Evolutionary conservation across 2,888 invertebrate genomes (phyloP).

Genomic region (Morpho helenor): DNA sequence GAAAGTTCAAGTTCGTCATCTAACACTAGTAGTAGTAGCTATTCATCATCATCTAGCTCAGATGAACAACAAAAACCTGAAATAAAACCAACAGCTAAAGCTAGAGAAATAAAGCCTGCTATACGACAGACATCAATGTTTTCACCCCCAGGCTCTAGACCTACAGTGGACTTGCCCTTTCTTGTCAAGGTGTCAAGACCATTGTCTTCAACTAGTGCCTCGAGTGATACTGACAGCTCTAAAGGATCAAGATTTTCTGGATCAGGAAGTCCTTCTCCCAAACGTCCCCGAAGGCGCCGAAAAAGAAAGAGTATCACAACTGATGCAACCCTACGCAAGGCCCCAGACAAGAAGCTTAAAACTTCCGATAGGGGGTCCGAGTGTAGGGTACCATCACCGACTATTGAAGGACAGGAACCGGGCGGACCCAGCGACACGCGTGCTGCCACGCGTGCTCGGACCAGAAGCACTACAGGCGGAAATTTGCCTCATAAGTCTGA

Average conservation of each 20-base stretch:
- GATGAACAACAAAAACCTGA: conserved; percentile 72
- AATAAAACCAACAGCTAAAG: conserved; percentile 62
- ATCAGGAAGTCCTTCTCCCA: conserved; percentile 62
- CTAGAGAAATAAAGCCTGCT: conserved; percentile 63
- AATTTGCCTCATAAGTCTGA: conserved; percentile 81
- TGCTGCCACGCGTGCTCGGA: conserved; percentile 81
- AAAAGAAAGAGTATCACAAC: conserved; percentile 59
- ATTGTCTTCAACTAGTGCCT: conserved; percentile 80
- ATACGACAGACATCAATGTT: conserved; percentile 58
- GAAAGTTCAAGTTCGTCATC: conserved; percentile 76
- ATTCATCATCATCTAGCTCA: conserved; percentile 80
- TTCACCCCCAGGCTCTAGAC: conserved; percentile 69
- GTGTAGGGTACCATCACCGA: conserved; percentile 84
- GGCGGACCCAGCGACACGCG: conserved; percentile 64
- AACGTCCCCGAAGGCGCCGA: conserved; percentile 63
- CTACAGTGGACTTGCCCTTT: conserved; percentile 86
- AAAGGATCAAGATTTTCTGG: conserved; percentile 60
- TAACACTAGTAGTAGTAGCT: conserved; percentile 75
- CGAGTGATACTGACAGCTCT: conserved; percentile 80
- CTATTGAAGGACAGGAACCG: conserved; percentile 88
- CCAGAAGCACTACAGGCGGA: conserved; percentile 84
- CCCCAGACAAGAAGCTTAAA: conserved; percentile 90
- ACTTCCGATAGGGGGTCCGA: conserved; percentile 89
- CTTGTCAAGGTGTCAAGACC: conserved; percentile 88
- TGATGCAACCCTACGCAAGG: conserved; percentile 76